Evolutionary conservation across 2,888 invertebrate genomes (phyloP).

Genomic region (Amaurobius ferox): DNA sequence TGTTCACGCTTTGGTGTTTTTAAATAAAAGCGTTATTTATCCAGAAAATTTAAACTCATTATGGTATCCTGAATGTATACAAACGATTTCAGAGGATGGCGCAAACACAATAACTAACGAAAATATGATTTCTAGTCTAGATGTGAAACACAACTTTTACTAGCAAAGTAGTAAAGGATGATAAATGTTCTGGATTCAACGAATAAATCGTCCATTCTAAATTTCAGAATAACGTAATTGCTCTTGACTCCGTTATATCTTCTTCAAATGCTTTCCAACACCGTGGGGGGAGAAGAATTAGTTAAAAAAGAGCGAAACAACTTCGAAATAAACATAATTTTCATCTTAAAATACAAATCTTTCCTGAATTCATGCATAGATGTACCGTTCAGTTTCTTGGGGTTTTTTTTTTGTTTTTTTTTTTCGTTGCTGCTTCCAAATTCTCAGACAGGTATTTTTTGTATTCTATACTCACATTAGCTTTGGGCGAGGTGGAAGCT

Average conservation of each 20-base stretch:
- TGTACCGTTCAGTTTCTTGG: neutral
- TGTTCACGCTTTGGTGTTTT: too few relatives aligned
- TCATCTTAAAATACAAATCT: constrained; percentile 13
- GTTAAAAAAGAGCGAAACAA: neutral
- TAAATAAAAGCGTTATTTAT: too few relatives aligned
- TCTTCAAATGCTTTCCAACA: neutral
- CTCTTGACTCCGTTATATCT: neutral
- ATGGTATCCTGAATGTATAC: too few relatives aligned
- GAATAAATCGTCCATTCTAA: too few relatives aligned
- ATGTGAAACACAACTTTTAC: too few relatives aligned
- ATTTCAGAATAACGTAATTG: neutral
- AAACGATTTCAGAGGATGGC: too few relatives aligned
- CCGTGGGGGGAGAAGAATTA: neutral
- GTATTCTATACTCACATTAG: neutral
- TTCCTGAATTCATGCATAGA: constrained; percentile 12
- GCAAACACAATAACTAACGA: too few relatives aligned
- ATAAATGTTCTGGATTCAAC: too few relatives aligned
- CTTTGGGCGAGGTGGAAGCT: neutral
- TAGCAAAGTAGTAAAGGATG: too few relatives aligned
- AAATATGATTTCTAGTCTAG: too few relatives aligned
- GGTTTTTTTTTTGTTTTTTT: constrained; percentile 9
- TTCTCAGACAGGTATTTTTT: constrained; percentile 1
- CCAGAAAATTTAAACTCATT: too few relatives aligned
- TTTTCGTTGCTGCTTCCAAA: neutral
- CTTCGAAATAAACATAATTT: constrained; percentile 7